Percentiles rank a stretch among this genome's conserved stretches.
Evolutionary conservation across 1,140 invertebrate species (phyloP).

Genomic region (Sitophilus oryzae): DNA sequence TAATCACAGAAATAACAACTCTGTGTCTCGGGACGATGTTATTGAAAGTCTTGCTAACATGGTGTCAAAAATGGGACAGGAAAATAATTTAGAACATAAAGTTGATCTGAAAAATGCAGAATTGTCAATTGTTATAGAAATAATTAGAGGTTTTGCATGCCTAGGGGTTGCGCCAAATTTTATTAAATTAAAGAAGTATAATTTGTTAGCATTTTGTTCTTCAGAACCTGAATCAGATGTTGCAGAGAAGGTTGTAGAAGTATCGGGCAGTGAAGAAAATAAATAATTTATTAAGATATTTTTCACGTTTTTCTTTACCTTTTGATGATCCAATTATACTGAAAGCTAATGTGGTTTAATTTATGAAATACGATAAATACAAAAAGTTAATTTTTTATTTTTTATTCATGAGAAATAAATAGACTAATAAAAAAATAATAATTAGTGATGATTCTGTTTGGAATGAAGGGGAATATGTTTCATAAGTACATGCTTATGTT

Average conservation of each 20-base stretch:
- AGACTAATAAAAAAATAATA: no score
- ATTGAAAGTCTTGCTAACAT: conserved; percentile 66
- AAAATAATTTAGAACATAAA: conserved; percentile 59
- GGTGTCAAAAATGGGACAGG: conserved; percentile 50
- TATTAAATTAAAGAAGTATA: conserved; percentile 63
- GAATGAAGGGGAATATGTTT: background rate
- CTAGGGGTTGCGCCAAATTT: conserved; percentile 62
- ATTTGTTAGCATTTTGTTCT: conserved; percentile 47
- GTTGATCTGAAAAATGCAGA: conserved; percentile 71
- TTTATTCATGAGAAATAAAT: no score
- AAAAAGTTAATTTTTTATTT: no score
- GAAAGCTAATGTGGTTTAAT: no score
- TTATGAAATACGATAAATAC: no score
- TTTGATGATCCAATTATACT: no score
- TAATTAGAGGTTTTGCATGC: conserved; percentile 62
- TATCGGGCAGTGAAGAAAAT: no score
- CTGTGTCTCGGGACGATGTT: conserved; percentile 60
- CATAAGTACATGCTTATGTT: background rate
- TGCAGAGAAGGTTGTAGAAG: no score
- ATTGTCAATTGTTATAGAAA: conserved; percentile 71
- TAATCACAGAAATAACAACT: conserved; percentile 76
- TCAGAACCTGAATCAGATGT: no score
- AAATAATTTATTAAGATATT: no score
- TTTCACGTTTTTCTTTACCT: no score
- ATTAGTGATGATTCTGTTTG: no score